Conservation (phyloP, 2,888 invertebrate species). For the Synanthedon vespiformis region DNA sequence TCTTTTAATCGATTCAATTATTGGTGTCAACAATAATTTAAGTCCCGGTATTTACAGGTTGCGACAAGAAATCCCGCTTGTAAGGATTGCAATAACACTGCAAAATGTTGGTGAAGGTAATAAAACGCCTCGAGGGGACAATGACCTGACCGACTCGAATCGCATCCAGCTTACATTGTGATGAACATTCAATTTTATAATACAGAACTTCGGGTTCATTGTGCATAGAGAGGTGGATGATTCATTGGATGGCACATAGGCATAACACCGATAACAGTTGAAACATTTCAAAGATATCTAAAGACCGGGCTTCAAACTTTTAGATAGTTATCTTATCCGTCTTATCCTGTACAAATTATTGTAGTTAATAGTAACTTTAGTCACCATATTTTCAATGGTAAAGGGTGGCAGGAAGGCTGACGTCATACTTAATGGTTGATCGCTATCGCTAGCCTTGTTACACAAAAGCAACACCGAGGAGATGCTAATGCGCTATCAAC, state of each 20-base stretch:
- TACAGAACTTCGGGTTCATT: constrained; percentile 45
- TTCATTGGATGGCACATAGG: constrained; percentile 37
- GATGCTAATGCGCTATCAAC: too few relatives aligned
- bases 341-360: too few relatives aligned
- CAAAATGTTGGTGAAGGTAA: constrained; percentile 58
- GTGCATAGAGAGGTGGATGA: constrained; percentile 34
- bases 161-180: constrained; percentile 49
- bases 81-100: constrained; percentile 56
- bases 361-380: too few relatives aligned
- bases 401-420: too few relatives aligned
- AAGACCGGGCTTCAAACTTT: not conserved
- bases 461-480: too few relatives aligned
- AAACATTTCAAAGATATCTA: not conserved
- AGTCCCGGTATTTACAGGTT: not conserved
- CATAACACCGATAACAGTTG: constrained; percentile 20
- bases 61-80: constrained; percentile 47
- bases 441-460: too few relatives aligned
- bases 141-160: constrained; percentile 60
- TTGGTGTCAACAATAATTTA: not conserved
- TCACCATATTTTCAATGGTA: too few relatives aligned
- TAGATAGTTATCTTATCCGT: too few relatives aligned
- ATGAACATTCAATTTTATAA: constrained; percentile 54
- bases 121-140: constrained; percentile 54
- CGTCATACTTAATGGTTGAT: too few relatives aligned
- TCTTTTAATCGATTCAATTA: too few relatives aligned